Conservation (phyloP, 2,113 vertebrate genomes). For the Ibidorhyncha struthersii region DNA sequence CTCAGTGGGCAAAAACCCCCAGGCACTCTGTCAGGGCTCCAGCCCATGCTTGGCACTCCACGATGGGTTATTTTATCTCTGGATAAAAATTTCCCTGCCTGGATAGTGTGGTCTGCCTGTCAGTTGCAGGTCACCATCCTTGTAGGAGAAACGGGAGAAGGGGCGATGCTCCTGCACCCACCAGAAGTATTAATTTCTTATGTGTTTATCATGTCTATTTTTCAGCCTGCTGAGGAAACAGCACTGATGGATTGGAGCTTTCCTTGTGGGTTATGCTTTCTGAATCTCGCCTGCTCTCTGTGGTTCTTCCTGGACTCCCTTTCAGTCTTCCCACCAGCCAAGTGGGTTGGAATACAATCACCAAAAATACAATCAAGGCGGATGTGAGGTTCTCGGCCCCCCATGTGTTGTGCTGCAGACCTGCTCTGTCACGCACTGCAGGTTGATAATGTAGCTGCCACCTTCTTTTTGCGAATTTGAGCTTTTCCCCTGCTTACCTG, state of each 20-base stretch:
- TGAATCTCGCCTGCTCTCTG: background rate
- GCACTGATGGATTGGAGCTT: background rate
- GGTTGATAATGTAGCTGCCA: no score
- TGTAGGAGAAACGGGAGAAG: background rate
- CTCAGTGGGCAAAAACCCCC: background rate
- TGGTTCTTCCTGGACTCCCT: background rate
- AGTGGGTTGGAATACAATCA: background rate
- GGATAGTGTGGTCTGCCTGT: no score
- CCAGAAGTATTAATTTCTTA: no score
- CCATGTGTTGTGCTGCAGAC: background rate
- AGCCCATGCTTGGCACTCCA: background rate
- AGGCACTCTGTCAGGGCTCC: background rate
- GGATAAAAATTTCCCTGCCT: background rate
- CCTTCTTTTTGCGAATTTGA: accelerated
- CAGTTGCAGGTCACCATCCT: background rate
- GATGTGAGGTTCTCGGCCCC: background rate
- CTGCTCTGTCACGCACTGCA: accelerated
- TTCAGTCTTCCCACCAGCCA: background rate
- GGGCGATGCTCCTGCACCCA: background rate
- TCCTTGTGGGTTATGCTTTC: background rate
- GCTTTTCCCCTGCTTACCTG: no score
- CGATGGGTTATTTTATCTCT: background rate
- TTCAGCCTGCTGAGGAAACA: background rate
- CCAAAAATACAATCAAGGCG: background rate
- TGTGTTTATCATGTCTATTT: background rate